Evolutionary conservation across 2,888 invertebrate genomes (phyloP).

Genomic region (Luperina testacea): DNA sequence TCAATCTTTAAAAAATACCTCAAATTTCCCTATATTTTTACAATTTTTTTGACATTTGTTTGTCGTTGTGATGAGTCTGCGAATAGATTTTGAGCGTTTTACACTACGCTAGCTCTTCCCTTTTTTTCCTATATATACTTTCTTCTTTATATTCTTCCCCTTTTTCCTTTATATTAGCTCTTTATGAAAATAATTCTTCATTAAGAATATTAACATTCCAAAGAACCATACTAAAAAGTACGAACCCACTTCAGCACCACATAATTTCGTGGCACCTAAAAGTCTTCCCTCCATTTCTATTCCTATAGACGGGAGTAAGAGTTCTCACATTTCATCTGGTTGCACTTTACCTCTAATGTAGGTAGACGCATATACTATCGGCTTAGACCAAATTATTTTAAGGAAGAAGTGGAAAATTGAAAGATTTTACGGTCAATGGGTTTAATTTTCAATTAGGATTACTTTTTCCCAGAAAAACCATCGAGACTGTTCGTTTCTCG

Average conservation of each 20-base stretch:
- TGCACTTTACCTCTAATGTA: neutral
- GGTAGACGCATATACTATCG: neutral
- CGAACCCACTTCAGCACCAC: too few relatives aligned
- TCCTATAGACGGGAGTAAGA: neutral
- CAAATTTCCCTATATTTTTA: neutral
- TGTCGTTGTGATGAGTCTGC: too few relatives aligned
- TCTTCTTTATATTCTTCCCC: neutral
- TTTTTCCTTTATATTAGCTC: neutral
- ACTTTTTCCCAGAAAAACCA: neutral
- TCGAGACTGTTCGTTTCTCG: neutral
- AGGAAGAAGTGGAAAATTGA: neutral
- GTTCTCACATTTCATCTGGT: constrained; percentile 1
- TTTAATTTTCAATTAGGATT: constrained; percentile 22
- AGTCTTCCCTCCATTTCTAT: neutral
- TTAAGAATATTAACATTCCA: neutral
- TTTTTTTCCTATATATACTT: neutral
- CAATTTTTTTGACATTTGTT: neutral
- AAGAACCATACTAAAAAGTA: neutral
- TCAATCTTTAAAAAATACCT: neutral
- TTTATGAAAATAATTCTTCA: neutral
- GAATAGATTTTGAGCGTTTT: too few relatives aligned
- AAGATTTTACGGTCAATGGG: neutral
- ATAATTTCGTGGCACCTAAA: neutral
- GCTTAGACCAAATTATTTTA: constrained; percentile 17
- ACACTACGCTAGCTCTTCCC: neutral